Evolutionary conservation across 1,140 invertebrate genomes (phyloP).

Genomic region (Papilio dardanus): DNA sequence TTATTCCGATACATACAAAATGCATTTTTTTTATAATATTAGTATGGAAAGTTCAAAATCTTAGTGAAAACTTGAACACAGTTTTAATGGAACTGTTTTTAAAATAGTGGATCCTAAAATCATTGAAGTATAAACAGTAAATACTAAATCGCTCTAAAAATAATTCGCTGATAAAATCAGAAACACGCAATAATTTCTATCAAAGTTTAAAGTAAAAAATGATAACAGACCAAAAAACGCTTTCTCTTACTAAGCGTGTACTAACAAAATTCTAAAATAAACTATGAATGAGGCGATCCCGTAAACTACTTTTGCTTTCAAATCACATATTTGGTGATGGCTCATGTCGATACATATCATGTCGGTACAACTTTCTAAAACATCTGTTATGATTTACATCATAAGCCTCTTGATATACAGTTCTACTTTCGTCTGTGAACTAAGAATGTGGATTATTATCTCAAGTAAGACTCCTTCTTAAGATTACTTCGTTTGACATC

Average conservation of each 20-base stretch:
- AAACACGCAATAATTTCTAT: neutral
- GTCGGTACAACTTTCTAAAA: slow-evolving; percentile 22
- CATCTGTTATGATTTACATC: slow-evolving; percentile 21
- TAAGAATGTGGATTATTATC: slow-evolving; percentile 10
- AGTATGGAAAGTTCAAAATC: too few species aligned
- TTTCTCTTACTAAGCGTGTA: slow-evolving; percentile 1
- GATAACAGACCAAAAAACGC: neutral
- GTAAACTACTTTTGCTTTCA: slow-evolving; percentile 30
- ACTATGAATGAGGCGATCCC: slow-evolving; percentile 22
- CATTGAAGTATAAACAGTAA: too few species aligned
- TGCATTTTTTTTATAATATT: too few species aligned
- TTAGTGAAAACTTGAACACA: too few species aligned
- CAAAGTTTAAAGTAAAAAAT: neutral
- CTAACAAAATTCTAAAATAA: neutral
- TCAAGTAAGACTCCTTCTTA: too few species aligned
- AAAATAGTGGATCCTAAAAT: too few species aligned
- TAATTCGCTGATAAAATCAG: too few species aligned
- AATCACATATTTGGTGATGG: slow-evolving; percentile 21
- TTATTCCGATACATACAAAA: too few species aligned
- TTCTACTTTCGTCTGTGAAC: neutral
- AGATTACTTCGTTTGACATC: too few species aligned
- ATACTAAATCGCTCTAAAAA: too few species aligned
- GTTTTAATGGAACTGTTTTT: too few species aligned
- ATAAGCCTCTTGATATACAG: slow-evolving; percentile 8
- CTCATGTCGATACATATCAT: slow-evolving; percentile 11